Evolutionary conservation across 2,113 vertebrate species (phyloP).

Genomic region (Daubentonia madagascariensis): DNA sequence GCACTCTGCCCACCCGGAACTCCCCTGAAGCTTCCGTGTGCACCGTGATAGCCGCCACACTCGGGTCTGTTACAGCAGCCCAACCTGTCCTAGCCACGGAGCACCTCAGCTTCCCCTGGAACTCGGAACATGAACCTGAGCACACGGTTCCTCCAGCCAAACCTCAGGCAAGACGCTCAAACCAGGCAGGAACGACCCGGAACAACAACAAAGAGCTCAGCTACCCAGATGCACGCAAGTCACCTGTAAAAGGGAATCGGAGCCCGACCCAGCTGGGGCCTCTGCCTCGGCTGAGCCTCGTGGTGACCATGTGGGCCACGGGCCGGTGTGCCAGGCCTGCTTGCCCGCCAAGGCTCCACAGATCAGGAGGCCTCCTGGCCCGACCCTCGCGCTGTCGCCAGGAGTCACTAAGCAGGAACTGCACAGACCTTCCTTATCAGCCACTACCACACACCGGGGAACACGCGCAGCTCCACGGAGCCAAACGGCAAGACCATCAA

Average conservation of each 20-base stretch:
- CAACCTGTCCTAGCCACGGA: accelerated
- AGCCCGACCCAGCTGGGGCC: too few species aligned
- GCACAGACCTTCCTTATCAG: background rate
- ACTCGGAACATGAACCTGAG: accelerated
- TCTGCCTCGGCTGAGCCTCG: too few species aligned
- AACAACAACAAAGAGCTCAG: background rate
- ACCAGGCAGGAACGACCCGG: background rate
- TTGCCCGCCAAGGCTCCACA: accelerated
- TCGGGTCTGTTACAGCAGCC: too few species aligned
- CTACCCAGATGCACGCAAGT: accelerated
- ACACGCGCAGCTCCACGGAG: accelerated
- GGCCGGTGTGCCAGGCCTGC: accelerated
- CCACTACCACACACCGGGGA: background rate
- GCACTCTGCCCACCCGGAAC: too few species aligned
- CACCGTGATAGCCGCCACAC: too few species aligned
- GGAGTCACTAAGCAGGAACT: background rate
- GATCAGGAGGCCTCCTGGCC: background rate
- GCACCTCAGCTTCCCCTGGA: accelerated
- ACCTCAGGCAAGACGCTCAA: background rate
- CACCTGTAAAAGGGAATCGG: background rate
- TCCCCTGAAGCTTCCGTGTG: too few species aligned
- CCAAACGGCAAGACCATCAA: background rate
- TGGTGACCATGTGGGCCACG: accelerated
- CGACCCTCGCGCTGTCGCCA: accelerated
- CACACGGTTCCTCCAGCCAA: background rate